A percentile compares a stretch with the other conserved stretches of the same genome.
Evolutionary conservation across 2,888 invertebrate genomes (phyloP).

Genomic region (Xestia ashworthii): DNA sequence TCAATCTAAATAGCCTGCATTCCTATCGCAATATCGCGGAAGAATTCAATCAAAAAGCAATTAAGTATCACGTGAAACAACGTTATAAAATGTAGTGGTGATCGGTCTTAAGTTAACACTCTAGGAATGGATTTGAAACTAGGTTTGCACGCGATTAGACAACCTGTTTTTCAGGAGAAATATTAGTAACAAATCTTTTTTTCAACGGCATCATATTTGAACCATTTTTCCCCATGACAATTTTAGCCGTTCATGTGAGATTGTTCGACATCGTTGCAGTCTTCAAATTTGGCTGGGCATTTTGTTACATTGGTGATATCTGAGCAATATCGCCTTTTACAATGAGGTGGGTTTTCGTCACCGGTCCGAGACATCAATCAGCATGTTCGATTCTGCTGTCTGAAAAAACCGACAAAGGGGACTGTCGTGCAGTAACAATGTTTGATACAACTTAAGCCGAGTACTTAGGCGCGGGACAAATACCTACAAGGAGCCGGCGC

Average conservation of each 20-base stretch:
- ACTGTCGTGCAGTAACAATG: neutral
- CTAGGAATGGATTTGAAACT: conserved; percentile 26
- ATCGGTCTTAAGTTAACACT: conserved; percentile 34
- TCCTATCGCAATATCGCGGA: conserved; percentile 58
- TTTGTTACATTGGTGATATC: neutral
- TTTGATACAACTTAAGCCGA: neutral
- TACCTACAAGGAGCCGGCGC: no score
- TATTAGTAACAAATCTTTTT: neutral
- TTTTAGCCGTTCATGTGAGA: neutral
- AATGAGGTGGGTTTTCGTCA: neutral
- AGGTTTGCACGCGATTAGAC: neutral
- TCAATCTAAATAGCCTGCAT: conserved; percentile 48
- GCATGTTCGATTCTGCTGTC: neutral
- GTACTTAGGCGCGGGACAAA: no score
- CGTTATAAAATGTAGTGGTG: conserved; percentile 28
- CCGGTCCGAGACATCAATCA: neutral
- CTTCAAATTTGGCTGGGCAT: neutral
- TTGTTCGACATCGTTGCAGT: neutral
- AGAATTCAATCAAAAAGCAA: conserved; percentile 43
- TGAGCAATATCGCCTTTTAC: neutral
- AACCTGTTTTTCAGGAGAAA: neutral
- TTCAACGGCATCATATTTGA: neutral
- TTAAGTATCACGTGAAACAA: conserved; percentile 44
- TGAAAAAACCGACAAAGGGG: neutral
- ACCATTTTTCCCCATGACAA: neutral